Evolutionary conservation across 2,797 vertebrate genomes (phyloP).

Genomic region (Alcedo atthis): DNA sequence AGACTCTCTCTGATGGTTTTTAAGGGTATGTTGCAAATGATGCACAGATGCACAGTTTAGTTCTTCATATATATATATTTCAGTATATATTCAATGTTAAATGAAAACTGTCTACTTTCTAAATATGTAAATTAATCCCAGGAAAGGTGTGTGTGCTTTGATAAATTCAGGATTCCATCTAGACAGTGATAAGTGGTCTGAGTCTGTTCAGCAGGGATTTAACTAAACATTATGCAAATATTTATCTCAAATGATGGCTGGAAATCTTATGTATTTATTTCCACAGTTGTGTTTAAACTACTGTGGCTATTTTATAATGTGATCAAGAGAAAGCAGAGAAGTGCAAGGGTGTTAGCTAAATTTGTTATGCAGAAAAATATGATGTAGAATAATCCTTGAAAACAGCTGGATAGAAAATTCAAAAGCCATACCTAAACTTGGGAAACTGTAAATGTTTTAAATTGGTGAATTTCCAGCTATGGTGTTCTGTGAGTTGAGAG

Average conservation of each 20-base stretch:
- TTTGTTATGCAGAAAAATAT: constrained; percentile 54
- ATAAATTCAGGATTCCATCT: constrained; percentile 43
- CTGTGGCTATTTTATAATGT: constrained; percentile 15
- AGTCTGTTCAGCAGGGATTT: constrained; percentile 42
- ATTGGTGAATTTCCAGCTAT: constrained; percentile 35
- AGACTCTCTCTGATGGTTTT: not conserved
- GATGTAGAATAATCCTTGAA: constrained; percentile 49
- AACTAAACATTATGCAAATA: constrained; percentile 55
- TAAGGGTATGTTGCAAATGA: not conserved
- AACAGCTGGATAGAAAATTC: constrained; percentile 55
- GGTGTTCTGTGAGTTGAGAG: constrained; percentile 26
- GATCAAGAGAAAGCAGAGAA: constrained; percentile 58
- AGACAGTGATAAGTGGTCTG: constrained; percentile 37
- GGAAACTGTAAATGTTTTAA: constrained; percentile 7
- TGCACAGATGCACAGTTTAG: not conserved
- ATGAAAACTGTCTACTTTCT: not conserved
- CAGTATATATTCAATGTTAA: not conserved
- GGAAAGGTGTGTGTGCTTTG: constrained; percentile 15
- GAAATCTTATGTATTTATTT: constrained; percentile 59
- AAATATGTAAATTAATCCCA: not conserved
- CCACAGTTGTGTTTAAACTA: constrained; percentile 37
- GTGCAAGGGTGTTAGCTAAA: constrained; percentile 7
- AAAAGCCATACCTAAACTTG: constrained; percentile 30
- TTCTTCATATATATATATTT: not conserved
- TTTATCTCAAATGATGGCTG: constrained; percentile 46